Conservation (phyloP, 2,113 vertebrate genomes). For the Gallinago media region DNA sequence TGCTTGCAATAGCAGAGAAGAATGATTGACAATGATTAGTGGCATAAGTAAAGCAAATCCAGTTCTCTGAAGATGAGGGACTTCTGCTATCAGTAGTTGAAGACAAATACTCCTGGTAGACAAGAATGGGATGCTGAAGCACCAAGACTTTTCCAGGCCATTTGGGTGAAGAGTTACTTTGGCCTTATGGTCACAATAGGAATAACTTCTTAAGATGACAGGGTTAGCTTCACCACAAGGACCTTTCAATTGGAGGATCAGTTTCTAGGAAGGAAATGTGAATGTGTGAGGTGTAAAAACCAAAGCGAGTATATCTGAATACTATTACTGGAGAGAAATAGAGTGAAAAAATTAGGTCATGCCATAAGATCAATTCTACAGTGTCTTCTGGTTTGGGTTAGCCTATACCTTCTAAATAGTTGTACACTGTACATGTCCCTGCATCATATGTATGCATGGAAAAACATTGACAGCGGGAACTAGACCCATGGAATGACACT, state of each 20-base stretch:
- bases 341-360: not conserved
- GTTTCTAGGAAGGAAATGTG: not conserved
- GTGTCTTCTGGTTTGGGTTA: not conserved
- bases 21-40: not conserved
- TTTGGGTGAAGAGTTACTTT: not conserved
- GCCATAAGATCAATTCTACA: not conserved
- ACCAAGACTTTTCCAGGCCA: not conserved
- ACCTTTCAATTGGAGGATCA: not conserved
- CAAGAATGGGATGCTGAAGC: not conserved
- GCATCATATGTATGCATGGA: not conserved
- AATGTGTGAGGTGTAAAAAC: not conserved
- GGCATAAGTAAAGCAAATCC: not conserved
- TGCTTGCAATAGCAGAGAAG: not conserved
- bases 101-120: not conserved
- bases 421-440: not conserved
- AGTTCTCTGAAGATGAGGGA: not conserved
- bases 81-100: not conserved
- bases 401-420: not conserved
- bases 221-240: not conserved
- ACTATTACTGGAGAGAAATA: not conserved
- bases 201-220: not conserved
- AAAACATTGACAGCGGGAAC: not conserved
- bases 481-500: not conserved
- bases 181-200: not conserved
- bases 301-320: not conserved